Base-by-base conservation (phyloP, 2,797 vertebrate species). In the Lithobates sylvaticus region DNA sequence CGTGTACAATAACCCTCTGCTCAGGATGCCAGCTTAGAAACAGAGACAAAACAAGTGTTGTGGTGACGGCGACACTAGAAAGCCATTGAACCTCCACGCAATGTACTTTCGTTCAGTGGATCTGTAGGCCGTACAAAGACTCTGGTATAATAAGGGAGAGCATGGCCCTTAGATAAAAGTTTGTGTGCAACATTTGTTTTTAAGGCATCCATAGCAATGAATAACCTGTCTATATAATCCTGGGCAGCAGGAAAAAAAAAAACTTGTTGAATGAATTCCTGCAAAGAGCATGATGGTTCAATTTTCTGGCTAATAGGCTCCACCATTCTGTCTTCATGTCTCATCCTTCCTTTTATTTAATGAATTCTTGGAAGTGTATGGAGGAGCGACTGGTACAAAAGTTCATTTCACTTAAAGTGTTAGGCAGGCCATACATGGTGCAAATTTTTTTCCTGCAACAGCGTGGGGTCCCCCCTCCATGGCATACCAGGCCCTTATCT, bases 21-120 rank as follows among this genome's bases (percentile, higher is more conserved):
- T 23, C 13, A 42, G 27, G 15, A 13, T 73, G 69, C 36, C 80
- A 82, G 39, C 80, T 61, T 82, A 73, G 80, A 82, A n/a, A 82
- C 80, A 10, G 50, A 73, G 80, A 73, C 80, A 82, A 81, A 82
- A 82, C 80, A 3, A 64, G 70, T 61, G 79, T 72, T 81, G 79
- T 81, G 79, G 79, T 15, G 80, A 82, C 70, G 27, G 69, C 3
- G 54, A 34, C 34, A 39, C 13, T 42, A 64, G 69, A 44, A 74
- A 16, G 26, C 29, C 70, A 65, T 44, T 72, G 50, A 71, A 61
- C 23, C 34, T 68, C 68, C 16, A 42, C 32, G n/a, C 58, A 64
- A 74, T 74, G 80, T 82, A 65, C 69, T 82, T 73, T 82, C 4
- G 1, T 44, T 54, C 13, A 21, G 21, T 42, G 54, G 18, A 54